Evolutionary conservation across 2,113 vertebrate genomes (phyloP).

Genomic region (Panurus biarmicus): DNA sequence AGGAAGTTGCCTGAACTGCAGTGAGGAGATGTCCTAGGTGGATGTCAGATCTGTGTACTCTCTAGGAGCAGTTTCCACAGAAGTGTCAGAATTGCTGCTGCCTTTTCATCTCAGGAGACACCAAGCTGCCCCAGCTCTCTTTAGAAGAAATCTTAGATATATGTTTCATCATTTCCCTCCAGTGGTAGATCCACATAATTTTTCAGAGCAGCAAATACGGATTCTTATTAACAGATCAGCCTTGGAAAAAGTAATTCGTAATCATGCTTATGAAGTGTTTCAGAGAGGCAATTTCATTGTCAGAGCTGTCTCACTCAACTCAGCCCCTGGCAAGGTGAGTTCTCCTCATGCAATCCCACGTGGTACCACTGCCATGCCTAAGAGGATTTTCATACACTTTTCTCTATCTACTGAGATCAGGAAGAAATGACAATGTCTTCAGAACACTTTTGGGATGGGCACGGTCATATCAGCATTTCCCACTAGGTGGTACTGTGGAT

Average conservation of each 20-base stretch:
- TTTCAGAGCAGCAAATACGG: background rate
- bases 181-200: background rate
- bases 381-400: background rate
- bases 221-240: background rate
- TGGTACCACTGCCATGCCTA: background rate
- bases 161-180: background rate
- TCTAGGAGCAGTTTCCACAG: background rate
- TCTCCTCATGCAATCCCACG: background rate
- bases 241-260: background rate
- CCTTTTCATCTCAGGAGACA: background rate
- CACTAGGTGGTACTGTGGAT: conserved; percentile 53
- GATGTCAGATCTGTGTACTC: background rate
- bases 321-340: background rate
- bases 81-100: background rate
- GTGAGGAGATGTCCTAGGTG: background rate
- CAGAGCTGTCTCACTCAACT: background rate
- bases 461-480: background rate
- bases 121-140: background rate
- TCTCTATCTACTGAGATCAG: background rate
- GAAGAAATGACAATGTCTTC: background rate
- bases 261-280: background rate
- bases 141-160: background rate
- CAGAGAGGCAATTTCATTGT: background rate
- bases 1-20: background rate
- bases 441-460: background rate